Evolutionary conservation across 2,113 vertebrate species (phyloP).

Genomic region (Halcyon malimbica): DNA sequence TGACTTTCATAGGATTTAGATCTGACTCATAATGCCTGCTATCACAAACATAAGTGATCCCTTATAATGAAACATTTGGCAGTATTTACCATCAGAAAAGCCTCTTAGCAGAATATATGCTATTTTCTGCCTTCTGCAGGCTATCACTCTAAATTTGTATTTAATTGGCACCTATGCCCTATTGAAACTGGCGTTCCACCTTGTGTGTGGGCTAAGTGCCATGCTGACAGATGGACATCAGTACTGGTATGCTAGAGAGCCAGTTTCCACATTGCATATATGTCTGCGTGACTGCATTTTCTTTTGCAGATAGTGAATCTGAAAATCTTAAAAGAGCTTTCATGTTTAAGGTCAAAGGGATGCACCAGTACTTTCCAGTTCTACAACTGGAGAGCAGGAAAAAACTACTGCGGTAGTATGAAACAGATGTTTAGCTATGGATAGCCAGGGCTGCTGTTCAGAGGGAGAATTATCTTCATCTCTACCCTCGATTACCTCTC

Average conservation of each 20-base stretch:
- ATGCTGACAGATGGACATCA: conserved; percentile 71
- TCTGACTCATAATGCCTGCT: neutral
- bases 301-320: neutral
- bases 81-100: conserved; percentile 38
- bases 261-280: neutral
- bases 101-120: conserved; percentile 37
- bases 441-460: neutral
- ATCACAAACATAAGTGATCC: conserved; percentile 60
- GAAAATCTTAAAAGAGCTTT: neutral
- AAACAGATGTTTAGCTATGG: neutral
- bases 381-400: neutral
- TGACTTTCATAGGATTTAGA: conserved; percentile 2
- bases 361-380: neutral
- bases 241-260: conserved; percentile 59
- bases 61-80: conserved; percentile 65
- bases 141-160: conserved; percentile 65
- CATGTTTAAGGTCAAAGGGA: neutral
- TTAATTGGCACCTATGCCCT: conserved; percentile 58
- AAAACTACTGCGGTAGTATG: accelerated
- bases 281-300: neutral
- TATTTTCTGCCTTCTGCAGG: conserved; percentile 68
- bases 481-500: conserved; percentile 39
- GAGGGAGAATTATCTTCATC: conserved; percentile 7
- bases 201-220: conserved; percentile 66
- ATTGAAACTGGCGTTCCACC: neutral